These are phyloP conservation scores for Muscicapa striata DNA, from an alignment of 2,797 vertebrate species.

Conservation along the genomic window DNA sequence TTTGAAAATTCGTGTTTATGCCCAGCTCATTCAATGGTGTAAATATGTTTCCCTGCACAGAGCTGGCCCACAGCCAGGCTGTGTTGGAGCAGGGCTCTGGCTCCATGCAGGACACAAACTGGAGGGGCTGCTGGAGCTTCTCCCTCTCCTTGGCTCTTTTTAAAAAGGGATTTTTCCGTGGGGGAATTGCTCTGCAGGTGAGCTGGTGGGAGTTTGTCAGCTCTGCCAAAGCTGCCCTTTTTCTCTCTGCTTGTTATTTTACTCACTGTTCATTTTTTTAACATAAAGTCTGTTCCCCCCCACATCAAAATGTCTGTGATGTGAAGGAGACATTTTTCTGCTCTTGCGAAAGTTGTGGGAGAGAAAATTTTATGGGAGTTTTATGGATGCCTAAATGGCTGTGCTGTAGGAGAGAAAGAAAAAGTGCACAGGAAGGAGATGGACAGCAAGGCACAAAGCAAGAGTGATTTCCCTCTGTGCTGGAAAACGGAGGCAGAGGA, in stretches of 20 bases:
- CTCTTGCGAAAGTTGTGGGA: constrained; percentile 36
- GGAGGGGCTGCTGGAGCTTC: neutral
- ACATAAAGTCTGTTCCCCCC: neutral
- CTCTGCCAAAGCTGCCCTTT: constrained; percentile 23
- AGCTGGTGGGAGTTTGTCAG: neutral
- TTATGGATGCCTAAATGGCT: constrained; percentile 66
- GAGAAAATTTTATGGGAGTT: constrained; percentile 59
- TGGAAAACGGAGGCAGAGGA: neutral
- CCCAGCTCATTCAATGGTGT: constrained; percentile 25
- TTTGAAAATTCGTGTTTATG: constrained; percentile 62
- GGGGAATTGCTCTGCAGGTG: neutral
- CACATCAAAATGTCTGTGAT: constrained; percentile 8
- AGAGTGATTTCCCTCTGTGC: constrained; percentile 25
- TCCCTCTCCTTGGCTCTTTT: neutral
- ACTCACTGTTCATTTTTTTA: neutral
- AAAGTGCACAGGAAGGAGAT: constrained; percentile 50
- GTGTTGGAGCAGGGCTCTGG: neutral
- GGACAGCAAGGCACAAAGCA: constrained; percentile 48
- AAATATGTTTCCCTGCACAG: constrained; percentile 44
- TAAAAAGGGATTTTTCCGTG: neutral
- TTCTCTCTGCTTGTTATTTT: constrained; percentile 34
- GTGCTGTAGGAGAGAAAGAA: constrained; percentile 41
- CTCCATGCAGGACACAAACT: neutral
- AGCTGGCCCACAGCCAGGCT: constrained; percentile 17
- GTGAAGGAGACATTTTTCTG: constrained; percentile 47